Base-by-base conservation (phyloP, 2,797 vertebrate genomes). In the Chelidonichthys spinosus region DNA sequence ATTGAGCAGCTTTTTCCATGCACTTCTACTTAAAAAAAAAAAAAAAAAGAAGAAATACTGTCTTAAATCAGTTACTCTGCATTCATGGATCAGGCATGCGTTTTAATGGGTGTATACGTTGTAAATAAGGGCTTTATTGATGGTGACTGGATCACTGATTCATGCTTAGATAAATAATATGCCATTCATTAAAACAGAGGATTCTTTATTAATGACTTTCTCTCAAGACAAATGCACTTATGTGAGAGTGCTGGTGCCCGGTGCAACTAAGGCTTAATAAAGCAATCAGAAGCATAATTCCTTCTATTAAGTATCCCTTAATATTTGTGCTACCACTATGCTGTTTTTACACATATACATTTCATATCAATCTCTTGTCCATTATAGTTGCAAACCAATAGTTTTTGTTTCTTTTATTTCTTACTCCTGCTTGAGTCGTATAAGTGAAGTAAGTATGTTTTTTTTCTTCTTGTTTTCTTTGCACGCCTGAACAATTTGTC, bases 1-100 rank as follows among this genome's bases (percentile, higher is more conserved):
- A 69, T 72, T 55, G 44, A 65, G 44, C 53, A 42, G 39, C 59
- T 71, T 55, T 56, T 64, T 50, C 25, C 54, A 49, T 53, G 10
- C 33, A 25, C 43, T 42, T 47, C 32, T 36, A 3, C 3, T 42
- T 50, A 7, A n/a, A n/a, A 15, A 54, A 2, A 8, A 35, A 42
- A 61, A 13, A 4, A n/a, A n/a, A 47, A 67, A 62, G n/a, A n/a
- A 25, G 25, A 25, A 25, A 25, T 25, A 25, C 7, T 14, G n/a
- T 17, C 13, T 58, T 59, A 33, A 59, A 69, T 62, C 15, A 49
- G 54, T 49, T 17, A 46, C 42, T 59, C 11, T 33, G 35, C 17
- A 10, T 59, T 58, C 6, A 18, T 5, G 6, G 47, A 11, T 25
- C 17, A 61, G 9, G n/a, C 11, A 33, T 35, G 5, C 33, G 18